Evolutionary conservation across 1,140 invertebrate species (phyloP).

Genomic region (Neotoxoptera formosana): DNA sequence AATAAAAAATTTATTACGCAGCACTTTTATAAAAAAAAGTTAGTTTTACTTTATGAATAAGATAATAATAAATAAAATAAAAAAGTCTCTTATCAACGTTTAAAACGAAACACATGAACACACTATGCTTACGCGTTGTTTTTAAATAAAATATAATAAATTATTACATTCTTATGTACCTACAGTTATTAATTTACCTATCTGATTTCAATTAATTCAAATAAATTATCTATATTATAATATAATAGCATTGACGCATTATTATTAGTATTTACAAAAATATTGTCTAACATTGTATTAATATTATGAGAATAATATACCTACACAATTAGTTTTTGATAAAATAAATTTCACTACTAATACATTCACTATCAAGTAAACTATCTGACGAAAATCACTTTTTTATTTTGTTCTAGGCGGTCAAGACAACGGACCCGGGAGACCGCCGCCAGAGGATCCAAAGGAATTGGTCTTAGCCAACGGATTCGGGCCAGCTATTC

Average conservation of each 20-base stretch:
- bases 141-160: not conserved
- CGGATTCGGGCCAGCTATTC: constrained; percentile 39
- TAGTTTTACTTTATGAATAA: not conserved
- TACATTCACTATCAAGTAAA: not conserved
- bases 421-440: constrained; percentile 45
- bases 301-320: not conserved
- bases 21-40: not conserved
- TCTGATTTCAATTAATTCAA: not conserved
- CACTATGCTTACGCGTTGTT: not conserved
- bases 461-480: constrained; percentile 44
- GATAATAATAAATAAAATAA: not conserved
- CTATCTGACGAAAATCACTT: not conserved
- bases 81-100: not conserved
- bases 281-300: not conserved
- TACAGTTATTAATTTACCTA: not conserved
- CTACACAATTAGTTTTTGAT: not conserved
- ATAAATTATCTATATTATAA: not conserved
- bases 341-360: not conserved
- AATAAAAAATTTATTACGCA: not conserved
- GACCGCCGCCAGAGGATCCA: constrained; percentile 39
- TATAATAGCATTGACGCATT: too few species aligned
- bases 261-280: not conserved
- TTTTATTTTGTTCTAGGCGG: not conserved
- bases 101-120: not conserved
- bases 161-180: not conserved